A percentile compares a stretch with the other conserved stretches of the same genome.
Evolutionary conservation across 2,797 vertebrate genomes (phyloP).

Genomic region (Sebastes alutus): DNA sequence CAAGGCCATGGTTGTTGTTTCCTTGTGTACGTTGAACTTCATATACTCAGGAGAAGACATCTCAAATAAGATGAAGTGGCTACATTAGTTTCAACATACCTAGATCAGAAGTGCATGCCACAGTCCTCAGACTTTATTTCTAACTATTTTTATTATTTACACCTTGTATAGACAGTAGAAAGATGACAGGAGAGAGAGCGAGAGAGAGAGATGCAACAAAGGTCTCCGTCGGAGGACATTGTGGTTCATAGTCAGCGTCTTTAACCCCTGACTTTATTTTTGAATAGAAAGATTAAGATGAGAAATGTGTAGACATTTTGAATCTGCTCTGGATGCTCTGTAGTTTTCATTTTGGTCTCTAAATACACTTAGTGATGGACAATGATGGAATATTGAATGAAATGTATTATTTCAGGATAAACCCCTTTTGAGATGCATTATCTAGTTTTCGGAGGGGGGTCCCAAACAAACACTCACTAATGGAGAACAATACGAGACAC

Average conservation of each 20-base stretch:
- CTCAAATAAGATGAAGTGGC: not conserved
- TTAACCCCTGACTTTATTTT: not conserved
- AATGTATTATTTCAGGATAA: too few relatives aligned
- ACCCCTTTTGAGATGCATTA: too few relatives aligned
- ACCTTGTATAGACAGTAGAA: not conserved
- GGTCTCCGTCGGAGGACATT: not conserved
- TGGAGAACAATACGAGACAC: too few relatives aligned
- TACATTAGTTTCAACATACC: not conserved
- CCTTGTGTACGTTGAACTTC: not conserved
- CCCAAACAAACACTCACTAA: too few relatives aligned
- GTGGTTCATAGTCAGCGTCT: not conserved
- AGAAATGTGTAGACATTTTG: not conserved
- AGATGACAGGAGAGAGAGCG: not conserved
- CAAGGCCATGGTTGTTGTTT: not conserved
- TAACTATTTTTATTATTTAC: not conserved
- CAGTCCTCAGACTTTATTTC: not conserved
- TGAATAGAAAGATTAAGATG: not conserved
- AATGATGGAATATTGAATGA: not conserved
- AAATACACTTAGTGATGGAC: not conserved
- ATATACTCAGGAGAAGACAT: not conserved
- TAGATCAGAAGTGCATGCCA: not conserved
- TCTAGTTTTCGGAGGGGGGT: too few relatives aligned
- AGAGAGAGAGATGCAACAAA: not conserved
- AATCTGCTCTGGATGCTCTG: not conserved
- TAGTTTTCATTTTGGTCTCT: not conserved